Percentiles rank a stretch among this genome's conserved stretches.
Evolutionary conservation across 2,797 vertebrate species (phyloP).

Genomic region (Sternotherus odoratus): DNA sequence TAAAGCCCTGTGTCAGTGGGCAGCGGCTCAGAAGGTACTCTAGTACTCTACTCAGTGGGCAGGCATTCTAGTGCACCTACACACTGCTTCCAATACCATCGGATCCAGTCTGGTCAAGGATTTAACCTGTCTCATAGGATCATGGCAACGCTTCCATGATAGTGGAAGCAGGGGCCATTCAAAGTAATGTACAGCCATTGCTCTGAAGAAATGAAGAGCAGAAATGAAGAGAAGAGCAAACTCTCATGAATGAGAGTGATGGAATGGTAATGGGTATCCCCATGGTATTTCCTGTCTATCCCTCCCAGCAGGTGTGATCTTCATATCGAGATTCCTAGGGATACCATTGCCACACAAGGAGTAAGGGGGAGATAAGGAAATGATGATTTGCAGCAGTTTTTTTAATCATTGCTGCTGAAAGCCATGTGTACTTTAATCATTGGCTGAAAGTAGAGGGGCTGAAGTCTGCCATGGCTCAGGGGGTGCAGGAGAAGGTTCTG

Average conservation of each 20-base stretch:
- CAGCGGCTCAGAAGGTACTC: neutral
- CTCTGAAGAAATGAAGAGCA: constrained; percentile 46
- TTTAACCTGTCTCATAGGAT: constrained; percentile 63
- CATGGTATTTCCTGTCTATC: neutral
- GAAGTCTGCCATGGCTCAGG: neutral
- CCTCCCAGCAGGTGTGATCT: neutral
- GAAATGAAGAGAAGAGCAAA: constrained; percentile 6
- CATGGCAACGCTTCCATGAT: constrained; percentile 34
- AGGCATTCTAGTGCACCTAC: constrained; percentile 1
- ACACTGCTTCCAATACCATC: constrained; percentile 45
- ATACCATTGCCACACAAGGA: neutral
- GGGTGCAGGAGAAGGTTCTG: neutral
- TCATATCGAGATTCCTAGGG: neutral
- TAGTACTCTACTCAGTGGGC: no score
- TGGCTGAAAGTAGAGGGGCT: neutral
- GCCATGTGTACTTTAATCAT: accelerated
- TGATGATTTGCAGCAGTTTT: accelerated
- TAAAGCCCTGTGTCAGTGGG: constrained; percentile 44
- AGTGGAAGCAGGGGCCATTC: constrained; percentile 59
- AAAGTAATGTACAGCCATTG: constrained; percentile 38
- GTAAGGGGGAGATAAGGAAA: neutral
- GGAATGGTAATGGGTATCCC: neutral
- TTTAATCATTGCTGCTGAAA: neutral
- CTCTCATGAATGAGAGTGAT: neutral
- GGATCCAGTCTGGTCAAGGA: constrained; percentile 63